Evolutionary conservation across 2,113 vertebrate species (phyloP).

Genomic region (Tyto alba): DNA sequence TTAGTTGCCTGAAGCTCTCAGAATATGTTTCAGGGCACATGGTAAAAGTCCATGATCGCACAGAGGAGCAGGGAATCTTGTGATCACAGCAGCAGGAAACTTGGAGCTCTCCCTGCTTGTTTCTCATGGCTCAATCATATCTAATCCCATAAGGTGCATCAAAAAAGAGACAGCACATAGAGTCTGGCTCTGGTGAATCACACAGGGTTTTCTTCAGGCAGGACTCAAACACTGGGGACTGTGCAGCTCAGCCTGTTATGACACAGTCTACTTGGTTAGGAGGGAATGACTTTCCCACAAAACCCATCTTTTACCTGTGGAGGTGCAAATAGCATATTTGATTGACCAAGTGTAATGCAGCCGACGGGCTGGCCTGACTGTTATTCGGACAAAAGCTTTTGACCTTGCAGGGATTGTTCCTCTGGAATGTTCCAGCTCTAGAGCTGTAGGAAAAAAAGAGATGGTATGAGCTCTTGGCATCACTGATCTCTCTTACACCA

Average conservation of each 20-base stretch:
- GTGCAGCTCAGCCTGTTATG: neutral
- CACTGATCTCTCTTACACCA: neutral
- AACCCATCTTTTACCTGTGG: constrained; percentile 64
- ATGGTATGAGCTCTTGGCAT: neutral
- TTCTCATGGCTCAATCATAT: neutral
- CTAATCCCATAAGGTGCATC: neutral
- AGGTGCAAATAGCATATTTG: constrained; percentile 72
- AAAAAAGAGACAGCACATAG: neutral
- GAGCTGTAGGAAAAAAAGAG: constrained; percentile 61
- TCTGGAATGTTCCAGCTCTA: constrained; percentile 76
- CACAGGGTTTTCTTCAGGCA: neutral
- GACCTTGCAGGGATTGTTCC: constrained; percentile 77
- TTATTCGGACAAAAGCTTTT: constrained; percentile 68
- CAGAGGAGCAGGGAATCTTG: neutral
- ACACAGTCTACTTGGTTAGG: neutral
- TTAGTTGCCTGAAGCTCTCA: neutral
- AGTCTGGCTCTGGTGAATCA: neutral
- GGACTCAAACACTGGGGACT: neutral
- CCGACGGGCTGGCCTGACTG: constrained; percentile 61
- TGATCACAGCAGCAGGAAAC: neutral
- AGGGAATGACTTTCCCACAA: neutral
- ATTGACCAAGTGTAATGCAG: constrained; percentile 82
- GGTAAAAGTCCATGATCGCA: neutral
- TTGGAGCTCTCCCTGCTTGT: neutral
- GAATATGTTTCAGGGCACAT: neutral